Evolutionary conservation across 1,140 invertebrate genomes (phyloP).

Genomic region (Lerema accius): DNA sequence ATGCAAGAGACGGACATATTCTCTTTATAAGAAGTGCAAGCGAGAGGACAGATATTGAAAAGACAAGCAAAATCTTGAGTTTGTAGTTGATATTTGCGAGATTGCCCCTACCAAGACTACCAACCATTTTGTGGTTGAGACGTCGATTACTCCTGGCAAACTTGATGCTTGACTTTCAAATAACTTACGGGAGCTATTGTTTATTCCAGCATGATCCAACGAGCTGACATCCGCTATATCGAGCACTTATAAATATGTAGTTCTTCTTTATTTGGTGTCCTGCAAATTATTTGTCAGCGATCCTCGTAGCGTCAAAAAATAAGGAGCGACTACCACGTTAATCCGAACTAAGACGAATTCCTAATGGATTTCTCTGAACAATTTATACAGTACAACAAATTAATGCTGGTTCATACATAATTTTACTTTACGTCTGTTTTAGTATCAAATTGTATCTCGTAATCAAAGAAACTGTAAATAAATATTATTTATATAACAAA

Average conservation of each 20-base stretch:
- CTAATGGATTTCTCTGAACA: constrained; percentile 10
- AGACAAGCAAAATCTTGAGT: constrained; percentile 50
- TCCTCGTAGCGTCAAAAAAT: constrained; percentile 25
- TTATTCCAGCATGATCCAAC: constrained; percentile 56
- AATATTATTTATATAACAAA: too few species aligned
- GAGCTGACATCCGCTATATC: constrained; percentile 58
- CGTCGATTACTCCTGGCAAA: constrained; percentile 63
- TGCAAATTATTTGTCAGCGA: constrained; percentile 41
- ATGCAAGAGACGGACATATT: constrained; percentile 49
- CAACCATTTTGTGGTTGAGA: constrained; percentile 69
- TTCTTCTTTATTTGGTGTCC: constrained; percentile 56
- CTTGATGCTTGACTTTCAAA: constrained; percentile 73
- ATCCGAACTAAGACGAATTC: constrained; percentile 20
- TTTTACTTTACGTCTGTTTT: too few species aligned
- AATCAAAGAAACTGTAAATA: too few species aligned
- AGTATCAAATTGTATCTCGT: too few species aligned
- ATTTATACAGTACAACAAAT: background rate
- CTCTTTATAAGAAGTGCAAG: constrained; percentile 34
- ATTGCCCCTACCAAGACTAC: constrained; percentile 56
- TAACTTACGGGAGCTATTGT: constrained; percentile 60
- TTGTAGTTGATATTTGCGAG: constrained; percentile 52
- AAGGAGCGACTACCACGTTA: constrained; percentile 14
- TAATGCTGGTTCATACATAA: too few species aligned
- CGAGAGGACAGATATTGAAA: constrained; percentile 48
- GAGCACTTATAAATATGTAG: constrained; percentile 70